Evolutionary conservation across 2,888 invertebrate species (phyloP).

Genomic region (Apantesis nais): DNA sequence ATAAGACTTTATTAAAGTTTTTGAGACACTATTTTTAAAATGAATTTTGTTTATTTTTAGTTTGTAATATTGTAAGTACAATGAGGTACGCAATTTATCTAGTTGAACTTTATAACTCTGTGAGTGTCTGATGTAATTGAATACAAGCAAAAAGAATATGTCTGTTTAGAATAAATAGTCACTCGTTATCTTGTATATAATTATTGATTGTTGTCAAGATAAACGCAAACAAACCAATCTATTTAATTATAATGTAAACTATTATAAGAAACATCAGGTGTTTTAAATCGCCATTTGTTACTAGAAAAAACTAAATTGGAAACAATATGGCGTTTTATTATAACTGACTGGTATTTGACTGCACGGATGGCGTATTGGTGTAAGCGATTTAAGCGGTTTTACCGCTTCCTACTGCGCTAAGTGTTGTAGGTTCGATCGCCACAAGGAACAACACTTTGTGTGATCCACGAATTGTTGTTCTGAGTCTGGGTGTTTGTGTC

Average conservation of each 20-base stretch:
- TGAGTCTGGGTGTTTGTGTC: too few species aligned
- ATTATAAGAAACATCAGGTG: background rate
- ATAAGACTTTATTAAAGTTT: too few species aligned
- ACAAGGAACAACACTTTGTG: too few species aligned
- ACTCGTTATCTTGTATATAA: background rate
- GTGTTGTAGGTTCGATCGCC: too few species aligned
- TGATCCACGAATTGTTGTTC: too few species aligned
- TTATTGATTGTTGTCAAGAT: background rate
- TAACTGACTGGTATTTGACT: too few species aligned
- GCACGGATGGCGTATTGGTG: too few species aligned
- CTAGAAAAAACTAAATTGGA: background rate
- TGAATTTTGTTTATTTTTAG: too few species aligned
- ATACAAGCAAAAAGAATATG: background rate
- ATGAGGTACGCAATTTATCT: background rate
- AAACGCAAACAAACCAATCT: background rate
- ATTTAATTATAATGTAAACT: background rate
- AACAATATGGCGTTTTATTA: background rate
- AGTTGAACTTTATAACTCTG: too few species aligned
- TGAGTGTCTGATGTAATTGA: background rate
- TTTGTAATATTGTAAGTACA: background rate
- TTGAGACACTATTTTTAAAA: too few species aligned
- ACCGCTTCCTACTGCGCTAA: too few species aligned
- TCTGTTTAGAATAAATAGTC: background rate
- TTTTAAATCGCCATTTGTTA: background rate
- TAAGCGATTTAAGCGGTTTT: too few species aligned